Evolutionary conservation across 2,797 vertebrate genomes (phyloP).

Genomic region (Harpagifer antarcticus): DNA sequence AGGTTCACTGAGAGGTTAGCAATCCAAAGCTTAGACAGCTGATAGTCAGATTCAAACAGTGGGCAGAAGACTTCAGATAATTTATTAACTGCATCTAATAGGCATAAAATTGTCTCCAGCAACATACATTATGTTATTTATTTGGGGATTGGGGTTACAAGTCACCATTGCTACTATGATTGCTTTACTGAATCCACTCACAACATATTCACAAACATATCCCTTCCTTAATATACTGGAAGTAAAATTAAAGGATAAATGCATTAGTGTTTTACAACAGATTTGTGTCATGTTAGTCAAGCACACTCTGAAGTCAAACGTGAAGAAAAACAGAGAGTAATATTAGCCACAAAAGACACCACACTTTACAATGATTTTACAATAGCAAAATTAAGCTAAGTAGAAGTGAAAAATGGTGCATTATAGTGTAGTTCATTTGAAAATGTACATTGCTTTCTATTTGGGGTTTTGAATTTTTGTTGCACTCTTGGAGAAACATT

Average conservation of each 20-base stretch:
- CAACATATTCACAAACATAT: not conserved
- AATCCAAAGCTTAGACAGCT: not conserved
- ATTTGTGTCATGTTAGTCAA: not conserved
- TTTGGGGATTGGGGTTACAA: not conserved
- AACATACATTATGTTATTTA: too few species aligned
- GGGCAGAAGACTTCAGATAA: not conserved
- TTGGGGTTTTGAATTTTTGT: too few species aligned
- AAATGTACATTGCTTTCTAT: too few species aligned
- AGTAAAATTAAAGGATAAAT: not conserved
- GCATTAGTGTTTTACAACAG: not conserved
- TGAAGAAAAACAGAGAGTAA: not conserved
- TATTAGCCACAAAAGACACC: not conserved
- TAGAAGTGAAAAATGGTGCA: too few species aligned
- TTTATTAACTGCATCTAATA: not conserved
- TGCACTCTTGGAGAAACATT: too few species aligned
- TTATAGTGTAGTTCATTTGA: too few species aligned
- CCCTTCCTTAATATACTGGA: not conserved
- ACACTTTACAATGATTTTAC: not conserved
- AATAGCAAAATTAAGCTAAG: too few species aligned
- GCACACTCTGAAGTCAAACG: not conserved
- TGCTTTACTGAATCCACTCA: not conserved
- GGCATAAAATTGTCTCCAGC: not conserved
- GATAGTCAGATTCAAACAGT: not conserved
- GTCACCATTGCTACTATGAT: not conserved
- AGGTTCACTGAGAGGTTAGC: slow-evolving; percentile 13